These are phyloP conservation scores for Puffinus mauretanicus DNA, from an alignment of 2,113 vertebrate species.

Conservation along the genomic window DNA sequence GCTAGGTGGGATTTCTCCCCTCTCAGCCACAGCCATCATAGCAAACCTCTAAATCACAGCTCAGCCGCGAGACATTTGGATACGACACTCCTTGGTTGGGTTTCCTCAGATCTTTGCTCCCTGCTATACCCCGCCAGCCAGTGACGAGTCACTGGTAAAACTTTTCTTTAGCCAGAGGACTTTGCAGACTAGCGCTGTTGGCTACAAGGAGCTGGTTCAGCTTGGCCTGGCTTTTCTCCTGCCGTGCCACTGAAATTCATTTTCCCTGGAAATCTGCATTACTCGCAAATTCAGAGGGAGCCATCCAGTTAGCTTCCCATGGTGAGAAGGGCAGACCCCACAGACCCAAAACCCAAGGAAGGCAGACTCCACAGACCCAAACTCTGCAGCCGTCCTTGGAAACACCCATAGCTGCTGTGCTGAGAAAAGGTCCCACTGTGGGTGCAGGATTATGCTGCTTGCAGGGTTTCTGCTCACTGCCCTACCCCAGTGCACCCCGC, in stretches of 20 bases:
- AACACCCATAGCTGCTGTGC: neutral
- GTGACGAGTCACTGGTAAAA: neutral
- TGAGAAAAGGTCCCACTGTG: neutral
- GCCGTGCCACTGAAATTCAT: neutral
- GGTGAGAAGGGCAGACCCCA: neutral
- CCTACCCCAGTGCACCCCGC: neutral
- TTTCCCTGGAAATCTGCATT: neutral
- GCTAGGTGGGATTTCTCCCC: neutral
- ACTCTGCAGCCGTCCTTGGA: neutral
- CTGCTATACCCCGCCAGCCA: neutral
- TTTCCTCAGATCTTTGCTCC: neutral
- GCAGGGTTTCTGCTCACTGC: neutral
- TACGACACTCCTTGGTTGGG: neutral
- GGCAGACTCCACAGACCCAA: neutral
- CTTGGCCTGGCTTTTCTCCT: neutral
- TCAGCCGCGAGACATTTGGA: fast-evolving
- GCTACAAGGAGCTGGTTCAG: neutral
- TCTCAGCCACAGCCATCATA: neutral
- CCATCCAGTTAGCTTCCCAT: neutral
- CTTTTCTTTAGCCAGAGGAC: neutral
- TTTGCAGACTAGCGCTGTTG: neutral
- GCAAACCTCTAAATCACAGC: neutral
- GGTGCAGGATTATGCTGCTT: neutral
- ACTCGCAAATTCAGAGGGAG: neutral
- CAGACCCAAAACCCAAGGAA: neutral